Evolutionary conservation across 2,797 vertebrate genomes (phyloP).

Genomic region (Hydrolagus colliei): DNA sequence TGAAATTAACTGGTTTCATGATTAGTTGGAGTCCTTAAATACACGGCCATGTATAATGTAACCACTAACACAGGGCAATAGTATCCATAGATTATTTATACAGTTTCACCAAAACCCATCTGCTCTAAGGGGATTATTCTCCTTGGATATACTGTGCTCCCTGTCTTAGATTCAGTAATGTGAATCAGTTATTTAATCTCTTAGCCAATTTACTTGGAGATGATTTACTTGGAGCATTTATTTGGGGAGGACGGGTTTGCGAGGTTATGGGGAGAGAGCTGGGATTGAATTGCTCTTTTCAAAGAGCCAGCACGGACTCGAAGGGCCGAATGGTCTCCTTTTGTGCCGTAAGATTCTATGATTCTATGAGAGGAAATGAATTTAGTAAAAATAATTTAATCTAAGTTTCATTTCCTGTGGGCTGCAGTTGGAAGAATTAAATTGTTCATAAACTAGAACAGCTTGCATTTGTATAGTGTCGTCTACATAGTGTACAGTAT

Average conservation of each 20-base stretch:
- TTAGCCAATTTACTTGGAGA: not conserved
- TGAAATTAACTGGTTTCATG: not conserved
- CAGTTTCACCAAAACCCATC: not conserved
- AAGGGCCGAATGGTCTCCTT: too few species aligned
- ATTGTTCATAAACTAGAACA: not conserved
- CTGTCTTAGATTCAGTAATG: not conserved
- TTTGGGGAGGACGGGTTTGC: too few species aligned
- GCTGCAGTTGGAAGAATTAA: not conserved
- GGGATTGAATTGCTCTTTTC: too few species aligned
- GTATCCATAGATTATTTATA: not conserved
- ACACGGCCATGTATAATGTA: not conserved
- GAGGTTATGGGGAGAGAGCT: too few species aligned
- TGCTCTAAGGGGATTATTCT: not conserved
- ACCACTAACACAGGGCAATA: not conserved
- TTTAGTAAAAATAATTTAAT: conserved; percentile 9
- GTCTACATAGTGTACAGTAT: too few species aligned
- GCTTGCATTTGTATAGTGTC: not conserved
- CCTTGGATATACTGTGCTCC: not conserved
- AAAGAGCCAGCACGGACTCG: too few species aligned
- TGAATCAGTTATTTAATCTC: not conserved
- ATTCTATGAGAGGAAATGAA: not conserved
- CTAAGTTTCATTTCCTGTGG: not conserved
- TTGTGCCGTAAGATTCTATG: too few species aligned
- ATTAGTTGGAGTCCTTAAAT: not conserved
- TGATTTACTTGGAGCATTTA: too few species aligned